Conservation (phyloP, 2,797 vertebrate species). For the Spinibarbus caldwelli region DNA sequence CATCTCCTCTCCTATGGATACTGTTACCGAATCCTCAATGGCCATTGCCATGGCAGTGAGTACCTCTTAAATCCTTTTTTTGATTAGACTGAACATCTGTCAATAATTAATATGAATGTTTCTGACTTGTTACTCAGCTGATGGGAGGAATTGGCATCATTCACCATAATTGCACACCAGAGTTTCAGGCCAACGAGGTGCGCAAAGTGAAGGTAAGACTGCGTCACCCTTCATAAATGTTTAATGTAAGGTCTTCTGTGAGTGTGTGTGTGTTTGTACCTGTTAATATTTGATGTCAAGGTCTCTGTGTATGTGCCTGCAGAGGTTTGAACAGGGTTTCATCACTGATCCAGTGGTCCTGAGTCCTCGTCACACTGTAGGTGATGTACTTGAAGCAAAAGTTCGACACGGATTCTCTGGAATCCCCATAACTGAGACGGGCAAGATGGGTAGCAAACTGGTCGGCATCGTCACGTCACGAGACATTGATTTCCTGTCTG, state of each 20-base stretch:
- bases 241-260: background rate
- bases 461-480: slow-evolving; percentile 93
- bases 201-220: slow-evolving; percentile 89
- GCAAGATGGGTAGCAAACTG: slow-evolving; percentile 91
- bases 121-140: slow-evolving; percentile 72
- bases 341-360: slow-evolving; percentile 93
- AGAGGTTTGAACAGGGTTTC: slow-evolving; percentile 95
- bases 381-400: slow-evolving; percentile 90
- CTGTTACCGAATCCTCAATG: slow-evolving; percentile 93
- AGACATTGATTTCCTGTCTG: slow-evolving; percentile 91
- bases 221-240: background rate
- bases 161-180: slow-evolving; percentile 95
- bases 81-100: background rate
- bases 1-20: slow-evolving; percentile 96
- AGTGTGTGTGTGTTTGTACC: slow-evolving; percentile 3
- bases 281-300: background rate
- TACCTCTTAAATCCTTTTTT: background rate
- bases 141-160: slow-evolving; percentile 96
- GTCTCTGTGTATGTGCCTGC: slow-evolving; percentile 43
- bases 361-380: slow-evolving; percentile 86
- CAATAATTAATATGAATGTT: background rate
- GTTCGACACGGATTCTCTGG: slow-evolving; percentile 90
- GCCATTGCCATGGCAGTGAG: slow-evolving; percentile 96
- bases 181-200: slow-evolving; percentile 94
- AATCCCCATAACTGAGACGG: slow-evolving; percentile 89